These are phyloP conservation scores for Abrostola triplasia DNA, from an alignment of 2,888 invertebrate species.

Conservation along the genomic window DNA sequence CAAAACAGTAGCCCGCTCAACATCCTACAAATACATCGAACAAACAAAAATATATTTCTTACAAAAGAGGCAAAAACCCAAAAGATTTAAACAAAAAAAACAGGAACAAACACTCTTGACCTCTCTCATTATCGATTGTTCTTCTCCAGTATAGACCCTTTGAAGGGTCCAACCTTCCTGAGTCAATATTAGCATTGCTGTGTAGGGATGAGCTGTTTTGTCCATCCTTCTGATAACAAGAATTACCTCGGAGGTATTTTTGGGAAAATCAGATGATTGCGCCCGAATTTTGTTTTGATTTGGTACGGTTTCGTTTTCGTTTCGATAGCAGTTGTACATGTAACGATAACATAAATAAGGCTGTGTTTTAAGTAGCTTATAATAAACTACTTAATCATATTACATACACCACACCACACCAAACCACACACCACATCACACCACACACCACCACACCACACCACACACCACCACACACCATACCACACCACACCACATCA, in stretches of 20 bases:
- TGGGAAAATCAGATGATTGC: slow-evolving; percentile 21
- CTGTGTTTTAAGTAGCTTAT: too few relatives aligned
- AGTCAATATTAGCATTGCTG: slow-evolving; percentile 62
- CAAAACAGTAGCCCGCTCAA: too few relatives aligned
- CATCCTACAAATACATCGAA: neutral
- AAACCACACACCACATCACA: too few relatives aligned
- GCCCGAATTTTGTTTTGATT: slow-evolving; percentile 16
- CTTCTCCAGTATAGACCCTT: slow-evolving; percentile 3
- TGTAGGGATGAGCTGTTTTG: slow-evolving; percentile 50
- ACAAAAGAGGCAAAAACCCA: neutral
- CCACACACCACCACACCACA: too few relatives aligned
- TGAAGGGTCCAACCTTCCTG: slow-evolving; percentile 38
- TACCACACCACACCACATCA: too few relatives aligned
- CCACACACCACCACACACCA: too few relatives aligned
- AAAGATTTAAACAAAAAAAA: neutral
- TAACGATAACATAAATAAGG: too few relatives aligned
- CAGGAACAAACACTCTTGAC: neutral
- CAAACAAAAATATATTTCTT: neutral
- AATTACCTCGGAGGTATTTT: slow-evolving; percentile 40
- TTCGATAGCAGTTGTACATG: neutral
- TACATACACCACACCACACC: too few relatives aligned
- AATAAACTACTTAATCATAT: too few relatives aligned
- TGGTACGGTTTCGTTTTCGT: neutral
- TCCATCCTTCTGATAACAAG: slow-evolving; percentile 49
- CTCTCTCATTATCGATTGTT: slow-evolving; percentile 11